Conservation (phyloP, 2,797 vertebrate species). For the Natrix natrix region DNA sequence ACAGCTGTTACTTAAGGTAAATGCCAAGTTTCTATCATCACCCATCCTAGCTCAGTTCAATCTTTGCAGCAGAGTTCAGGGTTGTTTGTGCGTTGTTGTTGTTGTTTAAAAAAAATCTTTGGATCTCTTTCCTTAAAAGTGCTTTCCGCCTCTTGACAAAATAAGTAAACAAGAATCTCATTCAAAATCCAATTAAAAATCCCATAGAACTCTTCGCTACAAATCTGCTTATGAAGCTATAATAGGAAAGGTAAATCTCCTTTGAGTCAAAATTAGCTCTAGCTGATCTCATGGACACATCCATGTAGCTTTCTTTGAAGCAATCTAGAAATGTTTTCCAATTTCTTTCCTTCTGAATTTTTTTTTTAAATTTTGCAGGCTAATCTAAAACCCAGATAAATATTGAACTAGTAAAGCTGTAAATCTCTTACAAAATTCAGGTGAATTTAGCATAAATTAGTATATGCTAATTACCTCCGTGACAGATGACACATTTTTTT, state of each 20-base stretch:
- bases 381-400: not conserved
- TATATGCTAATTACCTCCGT: not conserved
- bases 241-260: conserved; percentile 22
- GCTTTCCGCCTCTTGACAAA: conserved; percentile 8
- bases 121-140: conserved; percentile 27
- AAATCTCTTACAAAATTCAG: not conserved
- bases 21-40: conserved; percentile 58
- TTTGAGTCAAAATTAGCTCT: not conserved
- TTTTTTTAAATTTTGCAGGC: not conserved
- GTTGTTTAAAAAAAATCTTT: not conserved
- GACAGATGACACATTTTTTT: not conserved
- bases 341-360: not conserved
- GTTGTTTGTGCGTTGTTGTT: not conserved
- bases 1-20: conserved; percentile 63
- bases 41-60: conserved; percentile 50
- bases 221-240: not conserved
- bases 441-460: conserved; percentile 25
- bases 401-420: not conserved
- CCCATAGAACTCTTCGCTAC: conserved; percentile 18
- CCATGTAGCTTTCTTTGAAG: not conserved
- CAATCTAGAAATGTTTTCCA: not conserved
- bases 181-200: not conserved
- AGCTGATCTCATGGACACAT: not conserved
- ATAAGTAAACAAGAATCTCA: conserved; percentile 25
- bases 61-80: conserved; percentile 19